phyloP scores from a whole-genome alignment of 2,797 vertebrate species.

The Ataeniobius toweri region DNA sequence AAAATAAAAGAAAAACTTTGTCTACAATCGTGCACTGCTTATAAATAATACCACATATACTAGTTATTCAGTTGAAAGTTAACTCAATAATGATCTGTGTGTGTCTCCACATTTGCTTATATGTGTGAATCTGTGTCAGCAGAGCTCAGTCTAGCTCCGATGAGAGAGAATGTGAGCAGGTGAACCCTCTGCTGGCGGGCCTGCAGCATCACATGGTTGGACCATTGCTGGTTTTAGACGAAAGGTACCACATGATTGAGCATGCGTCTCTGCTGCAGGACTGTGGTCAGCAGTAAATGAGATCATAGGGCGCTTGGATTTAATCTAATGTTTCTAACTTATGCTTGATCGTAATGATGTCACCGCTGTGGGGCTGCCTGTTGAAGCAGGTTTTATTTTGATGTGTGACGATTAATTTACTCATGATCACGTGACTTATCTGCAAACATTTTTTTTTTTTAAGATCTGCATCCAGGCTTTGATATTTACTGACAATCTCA shows the following conservation, averaged over 20 bases:
- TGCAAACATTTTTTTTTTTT: conserved; percentile 7
- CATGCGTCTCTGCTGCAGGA: conserved; percentile 17
- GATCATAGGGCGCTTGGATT: conserved; percentile 39
- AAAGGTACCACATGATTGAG: conserved; percentile 69
- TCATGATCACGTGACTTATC: conserved; percentile 40
- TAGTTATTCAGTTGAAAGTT: conserved; percentile 4
- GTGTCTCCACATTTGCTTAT: conserved; percentile 30
- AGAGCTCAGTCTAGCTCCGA: conserved; percentile 61
- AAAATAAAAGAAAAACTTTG: background rate
- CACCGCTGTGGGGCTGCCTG: conserved; percentile 19
- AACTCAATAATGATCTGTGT: conserved; percentile 30
- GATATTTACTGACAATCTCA: conserved; percentile 23
- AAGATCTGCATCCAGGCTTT: conserved; percentile 14
- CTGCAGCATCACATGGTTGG: conserved; percentile 74
- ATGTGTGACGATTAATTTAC: conserved; percentile 18
- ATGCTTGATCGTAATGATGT: background rate
- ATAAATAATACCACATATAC: background rate
- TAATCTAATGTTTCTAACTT: conserved; percentile 19
- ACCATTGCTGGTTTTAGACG: conserved; percentile 57
- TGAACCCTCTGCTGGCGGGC: conserved; percentile 77
- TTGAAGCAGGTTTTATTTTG: conserved; percentile 19
- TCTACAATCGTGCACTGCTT: background rate
- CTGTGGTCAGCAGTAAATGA: conserved; percentile 11
- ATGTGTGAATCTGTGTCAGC: conserved; percentile 46
- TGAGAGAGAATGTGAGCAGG: conserved; percentile 71